Base-by-base conservation (phyloP, 1,140 invertebrate genomes). In the Zaprionus davidi region DNA sequence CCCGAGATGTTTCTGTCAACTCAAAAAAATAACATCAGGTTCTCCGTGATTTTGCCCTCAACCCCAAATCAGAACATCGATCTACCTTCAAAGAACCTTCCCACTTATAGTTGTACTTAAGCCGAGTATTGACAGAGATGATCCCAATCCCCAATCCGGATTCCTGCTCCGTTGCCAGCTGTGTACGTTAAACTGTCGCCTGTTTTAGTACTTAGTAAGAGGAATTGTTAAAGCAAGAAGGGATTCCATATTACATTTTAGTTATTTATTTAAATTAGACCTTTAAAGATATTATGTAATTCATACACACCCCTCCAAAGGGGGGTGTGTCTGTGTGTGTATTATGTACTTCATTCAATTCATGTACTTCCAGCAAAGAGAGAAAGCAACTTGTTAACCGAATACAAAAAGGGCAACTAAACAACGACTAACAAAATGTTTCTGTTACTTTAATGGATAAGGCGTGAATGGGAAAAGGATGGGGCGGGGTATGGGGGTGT, bases 331-430 rank as follows among this genome's bases (percentile, higher is more conserved):
- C 11, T 34, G 28, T 38, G 13, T 38, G 4, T 3, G n/a, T 6
- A 17, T 17, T 46, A 46, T 72, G 56, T 76, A 77, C 75, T 71
- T 76, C 53, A 71, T 58, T 64, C 17, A 77, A 76, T 64, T 68
- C 71, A 58, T 73, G 75, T 77, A 74, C 74, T 76, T 76, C 74
- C 74, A 75, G 51, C 59, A 66, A 46, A 62, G 15, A 46, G 65
- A 71, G 65, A 71, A 65, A 22, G 44, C 53, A 77, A 73, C 58
- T 77, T 77, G 70, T 73, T 77, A 77, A 67, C 41, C 70, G 58
- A 73, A 63, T 49, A 67, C 20, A 66, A 62, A 68, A 60, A 55
- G 28, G 28, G n/a, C 51, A 76, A 56, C 20, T 56, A 59, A 51
- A 59, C 31, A 71, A 71, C 34, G 59, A 75, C 15, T 76, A 46